These are phyloP conservation scores for Hylia prasina DNA, from an alignment of 2,113 vertebrate genomes.

Conservation along the genomic window DNA sequence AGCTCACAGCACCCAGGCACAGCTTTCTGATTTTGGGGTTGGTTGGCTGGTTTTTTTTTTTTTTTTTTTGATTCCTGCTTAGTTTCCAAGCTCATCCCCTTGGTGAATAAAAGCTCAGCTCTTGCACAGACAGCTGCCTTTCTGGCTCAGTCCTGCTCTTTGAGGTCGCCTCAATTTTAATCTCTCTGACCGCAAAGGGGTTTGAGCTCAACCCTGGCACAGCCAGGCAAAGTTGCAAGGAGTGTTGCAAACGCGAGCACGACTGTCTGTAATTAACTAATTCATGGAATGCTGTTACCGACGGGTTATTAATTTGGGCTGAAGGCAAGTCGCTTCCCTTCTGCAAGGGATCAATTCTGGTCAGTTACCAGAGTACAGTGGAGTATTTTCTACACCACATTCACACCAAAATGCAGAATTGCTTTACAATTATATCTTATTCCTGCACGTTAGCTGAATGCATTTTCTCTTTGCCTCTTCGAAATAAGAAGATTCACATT, in stretches of 20 bases:
- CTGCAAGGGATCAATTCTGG: constrained; percentile 36
- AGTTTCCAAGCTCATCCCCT: neutral
- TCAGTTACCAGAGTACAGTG: neutral
- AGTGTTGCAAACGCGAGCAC: constrained; percentile 20
- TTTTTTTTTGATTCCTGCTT: neutral
- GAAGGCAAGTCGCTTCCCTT: neutral
- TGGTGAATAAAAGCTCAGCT: neutral
- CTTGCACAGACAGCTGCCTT: neutral
- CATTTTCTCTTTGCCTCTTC: constrained; percentile 6
- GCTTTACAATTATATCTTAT: neutral
- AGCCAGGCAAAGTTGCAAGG: constrained; percentile 21
- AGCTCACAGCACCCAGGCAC: constrained; percentile 21
- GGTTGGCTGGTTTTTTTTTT: neutral
- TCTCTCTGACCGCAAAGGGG: neutral
- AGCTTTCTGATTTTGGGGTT: neutral
- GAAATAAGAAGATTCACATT: neutral
- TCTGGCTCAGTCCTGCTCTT: neutral
- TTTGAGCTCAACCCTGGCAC: neutral
- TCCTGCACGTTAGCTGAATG: neutral
- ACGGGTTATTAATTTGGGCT: constrained; percentile 27
- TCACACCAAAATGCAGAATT: constrained; percentile 12
- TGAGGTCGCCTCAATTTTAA: neutral
- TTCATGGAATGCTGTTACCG: constrained; percentile 16
- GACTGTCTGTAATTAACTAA: constrained; percentile 38
- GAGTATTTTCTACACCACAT: neutral